phyloP scores from a whole-genome alignment of 2,797 vertebrate genomes.

The Cynodonichthys magdalenae region DNA sequence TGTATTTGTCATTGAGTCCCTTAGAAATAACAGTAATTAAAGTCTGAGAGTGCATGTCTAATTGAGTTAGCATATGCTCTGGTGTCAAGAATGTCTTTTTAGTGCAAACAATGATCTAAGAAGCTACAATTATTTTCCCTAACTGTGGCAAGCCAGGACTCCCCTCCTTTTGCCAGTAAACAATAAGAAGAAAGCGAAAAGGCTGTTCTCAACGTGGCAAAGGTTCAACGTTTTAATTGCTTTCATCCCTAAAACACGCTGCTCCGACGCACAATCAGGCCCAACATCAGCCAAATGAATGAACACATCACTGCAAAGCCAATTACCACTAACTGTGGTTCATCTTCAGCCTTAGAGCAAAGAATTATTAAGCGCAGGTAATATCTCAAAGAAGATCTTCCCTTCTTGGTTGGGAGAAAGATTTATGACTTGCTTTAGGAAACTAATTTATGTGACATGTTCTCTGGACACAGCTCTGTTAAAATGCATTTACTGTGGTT shows the following conservation, averaged over 20 bases:
- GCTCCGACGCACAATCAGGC: conserved; percentile 47
- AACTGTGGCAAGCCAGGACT: conserved; percentile 36
- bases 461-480: conserved; percentile 12
- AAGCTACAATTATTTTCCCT: conserved; percentile 40
- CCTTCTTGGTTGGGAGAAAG: neutral
- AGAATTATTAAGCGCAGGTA: conserved; percentile 12
- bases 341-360: conserved; percentile 31
- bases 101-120: conserved; percentile 52
- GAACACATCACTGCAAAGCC: conserved; percentile 31
- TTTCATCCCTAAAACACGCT: conserved; percentile 49
- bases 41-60: conserved; percentile 39
- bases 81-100: conserved; percentile 47
- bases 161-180: conserved; percentile 47
- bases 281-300: conserved; percentile 50
- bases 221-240: conserved; percentile 74
- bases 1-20: conserved; percentile 34
- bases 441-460: neutral
- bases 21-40: conserved; percentile 42
- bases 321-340: conserved; percentile 49
- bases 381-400: neutral
- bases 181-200: conserved; percentile 43
- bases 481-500: conserved; percentile 24
- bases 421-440: neutral
- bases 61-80: conserved; percentile 47
- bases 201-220: conserved; percentile 45